Evolutionary conservation across 1,140 invertebrate species (phyloP).

Genomic region (Lepidostoma basale): DNA sequence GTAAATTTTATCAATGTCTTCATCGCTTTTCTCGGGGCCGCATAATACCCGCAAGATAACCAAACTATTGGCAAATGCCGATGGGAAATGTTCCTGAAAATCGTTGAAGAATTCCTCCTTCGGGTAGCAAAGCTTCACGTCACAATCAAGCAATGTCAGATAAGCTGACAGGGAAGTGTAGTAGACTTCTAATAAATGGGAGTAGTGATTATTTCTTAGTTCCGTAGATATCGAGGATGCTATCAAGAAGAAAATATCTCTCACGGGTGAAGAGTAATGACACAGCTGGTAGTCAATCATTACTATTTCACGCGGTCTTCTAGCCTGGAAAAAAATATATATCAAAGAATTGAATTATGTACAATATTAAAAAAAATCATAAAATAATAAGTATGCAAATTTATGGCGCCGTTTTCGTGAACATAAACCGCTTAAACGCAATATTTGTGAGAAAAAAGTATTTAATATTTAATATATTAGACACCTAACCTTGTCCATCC

Average conservation of each 20-base stretch:
- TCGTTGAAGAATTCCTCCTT: slow-evolving; percentile 16
- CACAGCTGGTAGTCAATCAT: slow-evolving; percentile 42
- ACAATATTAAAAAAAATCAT: too few species aligned
- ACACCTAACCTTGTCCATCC: too few species aligned
- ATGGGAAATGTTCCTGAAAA: slow-evolving; percentile 32
- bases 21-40: slow-evolving; percentile 27
- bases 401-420: too few species aligned
- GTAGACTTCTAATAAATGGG: slow-evolving; percentile 30
- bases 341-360: too few species aligned
- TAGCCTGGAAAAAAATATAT: slow-evolving; percentile 31
- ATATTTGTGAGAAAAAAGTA: too few species aligned
- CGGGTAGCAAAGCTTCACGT: slow-evolving; percentile 24
- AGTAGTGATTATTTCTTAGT: slow-evolving; percentile 19
- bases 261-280: slow-evolving; percentile 35
- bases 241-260: slow-evolving; percentile 38
- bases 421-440: too few species aligned
- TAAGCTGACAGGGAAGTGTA: slow-evolving; percentile 22
- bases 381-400: too few species aligned
- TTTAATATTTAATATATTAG: too few species aligned
- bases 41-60: slow-evolving; percentile 32
- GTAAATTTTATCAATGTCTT: slow-evolving; percentile 23
- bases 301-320: slow-evolving; percentile 22
- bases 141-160: slow-evolving; percentile 21
- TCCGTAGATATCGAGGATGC: slow-evolving; percentile 30
- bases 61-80: slow-evolving; percentile 24